phyloP scores from a whole-genome alignment of 2,888 invertebrate species.

The Eupithecia pulchellata region DNA sequence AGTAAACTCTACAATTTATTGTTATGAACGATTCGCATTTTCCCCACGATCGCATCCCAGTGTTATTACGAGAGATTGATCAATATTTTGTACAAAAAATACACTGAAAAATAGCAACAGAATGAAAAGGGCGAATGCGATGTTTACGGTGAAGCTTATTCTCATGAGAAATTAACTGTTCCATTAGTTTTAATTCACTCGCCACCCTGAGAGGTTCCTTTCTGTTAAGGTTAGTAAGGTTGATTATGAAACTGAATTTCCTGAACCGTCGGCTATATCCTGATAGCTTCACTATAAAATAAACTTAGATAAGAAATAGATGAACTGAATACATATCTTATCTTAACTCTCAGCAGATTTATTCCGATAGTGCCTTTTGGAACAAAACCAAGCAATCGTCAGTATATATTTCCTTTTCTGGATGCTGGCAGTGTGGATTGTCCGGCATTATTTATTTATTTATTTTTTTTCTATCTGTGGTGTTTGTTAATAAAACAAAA shows the following conservation, averaged over 20 bases:
- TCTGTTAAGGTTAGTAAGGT: constrained; percentile 61
- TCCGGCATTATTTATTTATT: constrained; percentile 38
- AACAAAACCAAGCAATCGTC: constrained; percentile 25
- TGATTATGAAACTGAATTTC: constrained; percentile 70
- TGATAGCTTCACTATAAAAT: constrained; percentile 52
- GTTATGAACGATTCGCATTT: constrained; percentile 31
- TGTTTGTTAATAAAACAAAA: constrained; percentile 27
- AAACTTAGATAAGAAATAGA: constrained; percentile 59
- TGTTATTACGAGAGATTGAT: constrained; percentile 29
- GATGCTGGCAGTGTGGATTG: no score
- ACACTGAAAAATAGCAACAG: constrained; percentile 51
- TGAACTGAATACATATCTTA: not conserved
- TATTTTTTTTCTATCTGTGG: constrained; percentile 30
- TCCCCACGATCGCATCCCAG: constrained; percentile 27
- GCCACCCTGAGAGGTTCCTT: constrained; percentile 72
- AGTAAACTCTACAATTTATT: constrained; percentile 38
- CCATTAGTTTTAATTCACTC: constrained; percentile 85
- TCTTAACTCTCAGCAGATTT: not conserved
- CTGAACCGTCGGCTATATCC: constrained; percentile 58
- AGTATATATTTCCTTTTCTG: no score
- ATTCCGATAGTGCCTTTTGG: constrained; percentile 38
- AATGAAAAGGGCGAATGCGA: constrained; percentile 60
- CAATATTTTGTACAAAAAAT: constrained; percentile 40
- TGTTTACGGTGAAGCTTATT: constrained; percentile 69
- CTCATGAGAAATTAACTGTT: constrained; percentile 84